Base-by-base conservation (phyloP, 2,888 invertebrate genomes). In the Caradrina kadenii region DNA sequence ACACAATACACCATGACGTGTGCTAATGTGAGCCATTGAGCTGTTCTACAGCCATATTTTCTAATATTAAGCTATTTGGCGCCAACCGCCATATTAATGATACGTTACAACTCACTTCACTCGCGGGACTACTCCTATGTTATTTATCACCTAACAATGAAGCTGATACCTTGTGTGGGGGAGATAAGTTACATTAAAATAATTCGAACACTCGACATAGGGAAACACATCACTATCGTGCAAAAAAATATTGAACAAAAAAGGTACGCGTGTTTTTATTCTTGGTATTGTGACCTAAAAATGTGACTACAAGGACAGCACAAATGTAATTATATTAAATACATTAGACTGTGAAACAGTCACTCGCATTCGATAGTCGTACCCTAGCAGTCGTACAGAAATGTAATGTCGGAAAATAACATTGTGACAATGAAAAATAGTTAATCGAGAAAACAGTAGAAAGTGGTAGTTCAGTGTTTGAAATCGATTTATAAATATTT, bases 401-500 rank as follows among this genome's bases (percentile, higher is more conserved):
- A 78, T 82, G 63, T 58, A 61, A 77, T 75, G 73, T 66, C 19
- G 61, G 58, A 42, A 71, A 82, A 63, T 73, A 76, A 63, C 21
- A 21, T 15, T 35, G 49, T 62, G 66, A 56, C 63, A 73, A 60
- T 76, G 72, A 65, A 64, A 61, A 39, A 67, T 67, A 73, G 61
- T 56, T 74, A 71, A 79, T 63, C 53, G 60, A 72, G 55, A 59
- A 72, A 73, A 72, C n/a, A 81, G 31, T 35, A 55, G 54, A 66
- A 61, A 59, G 58, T 78, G 45, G 6, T 62, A 15, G 53, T 50
- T 59, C n/a, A 62, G 61, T 63, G 45, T 13, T 67, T 64, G 67
- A 22, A 63, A 71, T 85, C 62, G 73, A 79, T 83, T 79, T 52
- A 63, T 69, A 78, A 75, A 72, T 73, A 75, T 79, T 73, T 82